Conservation (phyloP, 2,888 invertebrate genomes). For the Galeruca laticollis region DNA sequence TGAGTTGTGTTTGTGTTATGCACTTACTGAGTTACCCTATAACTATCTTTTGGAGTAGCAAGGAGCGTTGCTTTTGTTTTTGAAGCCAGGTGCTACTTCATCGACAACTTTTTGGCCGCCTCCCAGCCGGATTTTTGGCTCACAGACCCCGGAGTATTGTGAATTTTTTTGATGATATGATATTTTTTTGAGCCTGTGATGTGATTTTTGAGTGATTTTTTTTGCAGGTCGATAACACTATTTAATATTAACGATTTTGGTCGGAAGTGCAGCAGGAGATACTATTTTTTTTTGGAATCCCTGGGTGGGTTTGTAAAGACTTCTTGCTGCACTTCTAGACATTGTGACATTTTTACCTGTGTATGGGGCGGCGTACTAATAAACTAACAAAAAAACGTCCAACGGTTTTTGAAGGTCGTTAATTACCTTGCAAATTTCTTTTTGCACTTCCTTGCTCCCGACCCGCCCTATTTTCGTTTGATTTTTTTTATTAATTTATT, state of each 20-base stretch:
- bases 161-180: slow-evolving; percentile 35
- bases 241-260: slow-evolving; percentile 62
- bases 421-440: slow-evolving; percentile 64
- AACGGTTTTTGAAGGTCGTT: slow-evolving; percentile 81
- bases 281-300: slow-evolving; percentile 67
- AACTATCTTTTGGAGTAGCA: slow-evolving; percentile 63
- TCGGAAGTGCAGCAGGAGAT: slow-evolving; percentile 64
- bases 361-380: slow-evolving; percentile 86
- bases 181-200: slow-evolving; percentile 57
- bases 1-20: slow-evolving; percentile 36
- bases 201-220: slow-evolving; percentile 65
- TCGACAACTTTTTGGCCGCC: slow-evolving; percentile 58
- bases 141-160: slow-evolving; percentile 36
- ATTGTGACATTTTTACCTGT: slow-evolving; percentile 89
- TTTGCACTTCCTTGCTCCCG: slow-evolving; percentile 78
- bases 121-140: slow-evolving; percentile 48
- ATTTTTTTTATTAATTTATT: slow-evolving; percentile 65
- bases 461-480: slow-evolving; percentile 68
- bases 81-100: slow-evolving; percentile 63
- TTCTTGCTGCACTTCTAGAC: slow-evolving; percentile 68
- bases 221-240: slow-evolving; percentile 64
- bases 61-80: slow-evolving; percentile 65
- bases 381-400: slow-evolving; percentile 69
- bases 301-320: slow-evolving; percentile 57
- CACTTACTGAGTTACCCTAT: slow-evolving; percentile 54